phyloP scores from a whole-genome alignment of 2,888 invertebrate genomes.

The Lypha dubia region DNA sequence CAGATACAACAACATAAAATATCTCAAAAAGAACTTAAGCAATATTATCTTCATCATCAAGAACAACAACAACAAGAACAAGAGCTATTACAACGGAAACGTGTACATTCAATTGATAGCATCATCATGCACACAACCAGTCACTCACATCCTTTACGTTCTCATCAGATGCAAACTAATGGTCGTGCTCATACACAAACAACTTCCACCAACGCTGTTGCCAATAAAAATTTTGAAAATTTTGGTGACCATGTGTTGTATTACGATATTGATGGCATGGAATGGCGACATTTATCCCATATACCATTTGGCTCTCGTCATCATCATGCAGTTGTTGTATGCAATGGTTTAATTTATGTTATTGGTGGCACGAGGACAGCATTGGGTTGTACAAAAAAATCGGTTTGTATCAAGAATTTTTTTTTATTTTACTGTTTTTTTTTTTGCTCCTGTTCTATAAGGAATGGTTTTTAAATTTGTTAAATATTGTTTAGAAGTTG shows the following conservation, averaged over 20 bases:
- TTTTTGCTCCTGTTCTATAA: not conserved
- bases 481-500: slow-evolving; percentile 7
- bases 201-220: slow-evolving; percentile 32
- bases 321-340: slow-evolving; percentile 87
- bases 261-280: slow-evolving; percentile 85
- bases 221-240: slow-evolving; percentile 74
- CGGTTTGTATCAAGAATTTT: slow-evolving; percentile 66
- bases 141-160: slow-evolving; percentile 35
- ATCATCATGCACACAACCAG: slow-evolving; percentile 40
- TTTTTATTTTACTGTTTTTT: not conserved
- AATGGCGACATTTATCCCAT: slow-evolving; percentile 88
- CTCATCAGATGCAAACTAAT: slow-evolving; percentile 35
- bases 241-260: slow-evolving; percentile 86
- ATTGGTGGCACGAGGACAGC: slow-evolving; percentile 85
- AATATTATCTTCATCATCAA: not conserved
- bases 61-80: slow-evolving; percentile 48
- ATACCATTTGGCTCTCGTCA: slow-evolving; percentile 89
- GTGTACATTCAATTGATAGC: slow-evolving; percentile 54
- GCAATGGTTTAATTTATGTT: slow-evolving; percentile 87
- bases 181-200: slow-evolving; percentile 20
- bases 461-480: slow-evolving; percentile 22
- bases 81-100: slow-evolving; percentile 64
- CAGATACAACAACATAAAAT: slow-evolving; percentile 27
- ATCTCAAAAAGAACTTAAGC: slow-evolving; percentile 34
- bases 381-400: slow-evolving; percentile 71